Evolutionary conservation across 2,113 vertebrate genomes (phyloP).

Genomic region (Lanius collurio): DNA sequence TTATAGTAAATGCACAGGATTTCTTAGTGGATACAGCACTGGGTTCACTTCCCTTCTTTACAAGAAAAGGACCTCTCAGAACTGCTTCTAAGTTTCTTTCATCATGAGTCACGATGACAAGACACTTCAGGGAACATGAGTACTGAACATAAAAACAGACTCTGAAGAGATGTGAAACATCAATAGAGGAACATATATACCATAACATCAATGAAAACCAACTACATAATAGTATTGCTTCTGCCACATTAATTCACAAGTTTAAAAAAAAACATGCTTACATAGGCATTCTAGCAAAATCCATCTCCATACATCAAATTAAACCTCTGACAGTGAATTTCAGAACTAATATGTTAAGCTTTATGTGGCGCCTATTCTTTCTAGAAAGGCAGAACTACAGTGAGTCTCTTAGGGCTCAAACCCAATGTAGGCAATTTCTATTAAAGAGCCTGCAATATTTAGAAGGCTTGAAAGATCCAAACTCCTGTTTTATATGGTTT

Average conservation of each 20-base stretch:
- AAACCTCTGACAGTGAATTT: background rate
- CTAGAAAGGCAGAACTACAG: background rate
- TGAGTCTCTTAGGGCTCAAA: background rate
- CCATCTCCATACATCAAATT: background rate
- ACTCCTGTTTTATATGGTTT: background rate
- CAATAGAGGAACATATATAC: background rate
- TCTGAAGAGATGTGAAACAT: background rate
- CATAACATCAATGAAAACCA: background rate
- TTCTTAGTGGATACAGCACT: background rate
- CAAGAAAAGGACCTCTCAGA: background rate
- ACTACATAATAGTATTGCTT: background rate
- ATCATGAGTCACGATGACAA: background rate
- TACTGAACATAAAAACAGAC: background rate
- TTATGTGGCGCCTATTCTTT: background rate
- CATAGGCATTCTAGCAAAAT: background rate
- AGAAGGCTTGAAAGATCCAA: background rate
- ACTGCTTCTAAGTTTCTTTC: conserved; percentile 21
- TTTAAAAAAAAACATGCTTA: background rate
- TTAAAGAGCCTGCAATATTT: background rate
- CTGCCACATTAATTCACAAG: background rate
- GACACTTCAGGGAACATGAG: background rate
- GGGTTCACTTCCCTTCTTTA: background rate
- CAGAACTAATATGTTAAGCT: background rate
- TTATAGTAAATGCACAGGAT: background rate
- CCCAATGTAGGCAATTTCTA: background rate